phyloP scores from a whole-genome alignment of 2,797 vertebrate species.

The Lophotriccus pileatus region DNA sequence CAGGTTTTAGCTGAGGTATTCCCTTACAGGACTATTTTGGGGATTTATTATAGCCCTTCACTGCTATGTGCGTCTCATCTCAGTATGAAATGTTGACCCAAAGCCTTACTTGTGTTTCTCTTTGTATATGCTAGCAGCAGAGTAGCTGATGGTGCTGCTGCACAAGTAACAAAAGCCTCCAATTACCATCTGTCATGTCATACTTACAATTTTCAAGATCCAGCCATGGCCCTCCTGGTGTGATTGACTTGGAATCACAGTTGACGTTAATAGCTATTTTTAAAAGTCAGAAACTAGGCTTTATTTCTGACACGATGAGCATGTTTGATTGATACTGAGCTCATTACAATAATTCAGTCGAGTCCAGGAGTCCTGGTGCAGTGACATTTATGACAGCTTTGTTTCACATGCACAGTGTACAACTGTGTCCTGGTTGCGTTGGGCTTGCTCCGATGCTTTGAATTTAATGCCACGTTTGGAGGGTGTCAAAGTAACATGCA shows the following conservation, averaged over 20 bases:
- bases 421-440: accelerated
- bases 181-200: constrained; percentile 47
- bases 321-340: background rate
- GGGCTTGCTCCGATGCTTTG: background rate
- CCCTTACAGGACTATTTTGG: background rate
- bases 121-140: background rate
- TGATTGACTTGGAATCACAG: background rate
- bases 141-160: background rate
- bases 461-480: background rate
- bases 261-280: constrained; percentile 30
- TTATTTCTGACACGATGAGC: constrained; percentile 13
- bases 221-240: background rate
- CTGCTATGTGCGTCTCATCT: background rate
- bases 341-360: background rate
- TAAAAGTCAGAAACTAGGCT: background rate
- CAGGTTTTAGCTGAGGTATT: background rate
- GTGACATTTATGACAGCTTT: constrained; percentile 21
- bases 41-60: background rate
- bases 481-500: background rate
- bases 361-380: background rate
- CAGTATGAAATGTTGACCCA: background rate
- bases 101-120: background rate
- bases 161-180: background rate
- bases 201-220: background rate
- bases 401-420: background rate